phyloP scores from a whole-genome alignment of 2,113 vertebrate species.

The Lampris incognitus region DNA sequence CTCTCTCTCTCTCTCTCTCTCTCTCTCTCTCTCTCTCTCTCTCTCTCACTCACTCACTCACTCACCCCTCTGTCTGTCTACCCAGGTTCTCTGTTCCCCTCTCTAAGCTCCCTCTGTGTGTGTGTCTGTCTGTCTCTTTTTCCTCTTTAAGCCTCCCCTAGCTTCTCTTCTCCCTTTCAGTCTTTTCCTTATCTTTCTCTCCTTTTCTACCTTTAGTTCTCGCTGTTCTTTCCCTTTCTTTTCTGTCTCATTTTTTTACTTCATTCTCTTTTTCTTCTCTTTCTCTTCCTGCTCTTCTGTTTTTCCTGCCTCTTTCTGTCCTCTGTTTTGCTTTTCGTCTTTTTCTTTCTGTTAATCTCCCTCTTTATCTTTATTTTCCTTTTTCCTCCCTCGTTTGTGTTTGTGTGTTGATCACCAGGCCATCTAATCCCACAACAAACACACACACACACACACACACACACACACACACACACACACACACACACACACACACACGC shows the following conservation, averaged over 20 bases:
- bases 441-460: conserved; percentile 20
- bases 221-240: background rate
- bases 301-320: background rate
- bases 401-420: conserved; percentile 57
- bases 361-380: conserved; percentile 8
- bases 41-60: background rate
- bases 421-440: conserved; percentile 58
- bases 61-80: background rate
- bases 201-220: background rate
- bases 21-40: background rate
- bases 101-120: background rate
- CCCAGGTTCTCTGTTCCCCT: background rate
- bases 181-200: background rate
- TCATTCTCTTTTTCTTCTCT: background rate
- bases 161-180: background rate
- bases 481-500: conserved; percentile 18
- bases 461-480: conserved; percentile 26
- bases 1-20: background rate
- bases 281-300: background rate
- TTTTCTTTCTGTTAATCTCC: background rate
- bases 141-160: background rate
- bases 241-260: background rate
- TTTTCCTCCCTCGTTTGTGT: background rate
- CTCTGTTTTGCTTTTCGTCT: background rate
- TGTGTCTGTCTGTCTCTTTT: background rate